Evolutionary conservation across 2,113 vertebrate species (phyloP), one percentile per base, ranked within the genome.

Genomic region (Ctenomys sociabilis): DNA sequence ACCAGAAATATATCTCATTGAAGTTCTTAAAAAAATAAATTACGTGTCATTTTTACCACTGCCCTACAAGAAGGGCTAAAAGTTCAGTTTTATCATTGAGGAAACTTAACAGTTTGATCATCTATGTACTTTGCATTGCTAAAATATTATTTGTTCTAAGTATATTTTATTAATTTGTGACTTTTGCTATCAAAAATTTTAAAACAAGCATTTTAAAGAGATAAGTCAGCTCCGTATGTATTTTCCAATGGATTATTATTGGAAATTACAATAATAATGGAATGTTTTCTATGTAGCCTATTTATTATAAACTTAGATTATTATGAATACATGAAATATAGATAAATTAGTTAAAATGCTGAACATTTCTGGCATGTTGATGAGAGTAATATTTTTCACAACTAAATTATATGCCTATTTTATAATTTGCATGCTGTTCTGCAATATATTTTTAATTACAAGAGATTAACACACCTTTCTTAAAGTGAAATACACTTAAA

Each of bases 261-360:
- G 86, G n/a, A n/a, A 75, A 92, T 90, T 94, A n/a, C 96, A 68
- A 97, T 91, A 96, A 97, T 89, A 52, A 92, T 43, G 91, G 82
- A 87, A 21, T 78, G 4, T 92, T 57, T 87, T 63, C 24, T 95
- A 59, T 88, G 5, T 22, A 96, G 72, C 77, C n/a, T 93, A 77
- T 70, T 85, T 92, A 92, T 95, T 96, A 80, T 78, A 96, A 94
- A 92, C 93, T 83, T 96, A 92, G 68, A 73, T 89, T 90, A 81
- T 88, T 95, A 93, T 91, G 54, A 95, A 68, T 95, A 92, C 94
- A 92, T 8, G n/a, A 93, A 90, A 91, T 91, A 88, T 72, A 96
- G 95, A 88, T 97, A 95, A 86, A 78, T 54, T 24, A 93, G 35
- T 94, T 94, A 85, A 98, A 90, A 92, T 91, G 63, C 85, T 96